Conservation (phyloP, 2,888 invertebrate genomes). For the Camptogramma bilineatum region DNA sequence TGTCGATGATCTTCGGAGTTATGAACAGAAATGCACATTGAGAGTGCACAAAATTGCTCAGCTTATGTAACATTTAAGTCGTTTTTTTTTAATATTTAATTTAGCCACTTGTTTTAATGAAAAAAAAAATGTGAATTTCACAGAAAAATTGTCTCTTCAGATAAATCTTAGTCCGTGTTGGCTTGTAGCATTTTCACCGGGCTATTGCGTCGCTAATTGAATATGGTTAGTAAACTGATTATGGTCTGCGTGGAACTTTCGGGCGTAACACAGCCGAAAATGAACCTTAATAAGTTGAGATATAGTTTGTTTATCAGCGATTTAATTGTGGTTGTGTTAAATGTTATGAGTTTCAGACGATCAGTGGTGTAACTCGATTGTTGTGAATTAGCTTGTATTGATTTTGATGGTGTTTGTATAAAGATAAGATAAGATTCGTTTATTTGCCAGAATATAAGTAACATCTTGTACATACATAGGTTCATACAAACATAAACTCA, state of each 20-base stretch:
- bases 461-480: too few species aligned
- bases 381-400: conserved; percentile 10
- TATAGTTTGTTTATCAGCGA: conserved; percentile 26
- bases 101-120: too few species aligned
- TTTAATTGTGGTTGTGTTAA: conserved; percentile 11
- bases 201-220: conserved; percentile 55
- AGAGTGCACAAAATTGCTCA: too few species aligned
- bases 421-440: too few species aligned
- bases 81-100: too few species aligned
- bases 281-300: conserved; percentile 27
- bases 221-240: conserved; percentile 56
- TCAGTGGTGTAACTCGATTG: conserved; percentile 33
- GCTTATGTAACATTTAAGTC: too few species aligned
- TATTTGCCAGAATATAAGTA: too few species aligned
- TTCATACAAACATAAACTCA: too few species aligned
- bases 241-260: conserved; percentile 29
- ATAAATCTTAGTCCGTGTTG: conserved; percentile 36
- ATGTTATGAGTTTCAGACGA: conserved; percentile 30
- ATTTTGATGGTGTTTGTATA: background rate
- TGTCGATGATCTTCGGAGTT: too few species aligned
- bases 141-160: conserved; percentile 14
- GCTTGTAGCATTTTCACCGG: conserved; percentile 43
- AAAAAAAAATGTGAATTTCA: background rate
- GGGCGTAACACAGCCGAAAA: conserved; percentile 25
- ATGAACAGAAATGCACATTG: too few species aligned